Evolutionary conservation across 1,140 invertebrate genomes (phyloP), one percentile per base, ranked within the genome.

Genomic region (Procambarus clarkii): DNA sequence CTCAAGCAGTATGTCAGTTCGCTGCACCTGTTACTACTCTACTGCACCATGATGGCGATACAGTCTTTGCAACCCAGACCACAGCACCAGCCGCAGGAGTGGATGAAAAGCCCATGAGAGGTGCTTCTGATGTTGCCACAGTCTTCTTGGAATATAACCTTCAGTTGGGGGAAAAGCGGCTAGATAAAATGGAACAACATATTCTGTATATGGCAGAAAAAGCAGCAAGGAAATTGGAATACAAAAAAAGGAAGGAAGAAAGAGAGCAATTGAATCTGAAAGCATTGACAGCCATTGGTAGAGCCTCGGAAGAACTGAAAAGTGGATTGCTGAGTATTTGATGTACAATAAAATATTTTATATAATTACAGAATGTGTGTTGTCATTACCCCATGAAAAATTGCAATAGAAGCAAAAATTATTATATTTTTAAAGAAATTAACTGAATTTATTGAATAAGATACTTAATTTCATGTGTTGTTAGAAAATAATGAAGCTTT

Each of bases 81-180:
- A 74, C 21, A 74, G n/a, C 79, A n/a, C 15, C 79, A 58, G 9
- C 46, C 2, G 58, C 48, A 44, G 3, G 7, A n/a, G 18, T 21
- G 7, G 54, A 81, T 7, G 78, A 24, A 80, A 48, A 80, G 34
- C 8, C 24, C 18, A 11, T 54, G 9, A 58, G n/a, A 50, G 46
- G 18, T 7, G 34, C 48, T 13, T 54, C 79, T 24, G 79, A 81
- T 34, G n/a, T 34, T 58, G 13, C 79, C 3, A 58, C 48, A 54
- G 48, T 81, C 3, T 81, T 81, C 79, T 34, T 81, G n/a, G 79
- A 81, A 81, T 81, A 81, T 15, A 50, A 81, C 9, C 48, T 81
- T 81, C 48, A 81, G 48, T 21, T 7, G 45, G 79, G 79, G 13
- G 48, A 81, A 34, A 50, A 58, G 48, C 48, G 79, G 15, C 3